A percentile compares a stretch with the other conserved stretches of the same genome.
Conservation (phyloP, 2,888 invertebrate species). For the Drosophila neonasuta region DNA sequence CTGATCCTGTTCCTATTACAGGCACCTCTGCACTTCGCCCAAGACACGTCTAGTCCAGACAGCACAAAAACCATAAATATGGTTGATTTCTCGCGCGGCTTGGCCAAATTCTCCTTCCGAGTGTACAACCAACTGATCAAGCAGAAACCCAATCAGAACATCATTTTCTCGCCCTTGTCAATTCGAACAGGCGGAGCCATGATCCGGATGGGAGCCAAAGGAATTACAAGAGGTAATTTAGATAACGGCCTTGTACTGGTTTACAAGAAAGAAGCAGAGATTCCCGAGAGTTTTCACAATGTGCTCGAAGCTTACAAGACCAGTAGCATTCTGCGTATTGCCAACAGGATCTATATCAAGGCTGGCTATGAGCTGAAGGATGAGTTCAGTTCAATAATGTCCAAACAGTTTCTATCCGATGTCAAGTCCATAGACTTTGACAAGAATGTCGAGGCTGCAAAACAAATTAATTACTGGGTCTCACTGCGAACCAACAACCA, state of each 20-base stretch:
- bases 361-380: conserved; percentile 84
- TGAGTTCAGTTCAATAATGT: conserved; percentile 84
- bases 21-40: neutral
- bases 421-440: conserved; percentile 86
- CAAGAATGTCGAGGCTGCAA: conserved; percentile 82
- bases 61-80: conserved; percentile 27
- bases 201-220: conserved; percentile 88
- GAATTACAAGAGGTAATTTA: conserved; percentile 85
- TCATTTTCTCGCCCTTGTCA: conserved; percentile 89
- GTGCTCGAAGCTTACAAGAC: conserved; percentile 70
- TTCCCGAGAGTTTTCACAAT: conserved; percentile 72
- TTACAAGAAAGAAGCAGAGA: conserved; percentile 58
- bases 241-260: conserved; percentile 84
- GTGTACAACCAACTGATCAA: conserved; percentile 56
- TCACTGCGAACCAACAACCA: conserved; percentile 89
- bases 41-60: neutral
- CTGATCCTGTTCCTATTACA: conserved; percentile 34
- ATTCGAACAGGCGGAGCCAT: conserved; percentile 88
- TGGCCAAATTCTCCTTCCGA: conserved; percentile 58
- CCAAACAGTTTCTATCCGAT: conserved; percentile 86
- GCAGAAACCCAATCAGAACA: conserved; percentile 84
- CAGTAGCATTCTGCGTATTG: conserved; percentile 83
- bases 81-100: conserved; percentile 58
- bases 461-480: conserved; percentile 91
- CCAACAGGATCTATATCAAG: conserved; percentile 89